These are phyloP conservation scores for Cassiopea xamachana DNA, from an alignment of 30 jellyfish, hydroid and myxozoan genomes.

Conservation along the genomic window DNA sequence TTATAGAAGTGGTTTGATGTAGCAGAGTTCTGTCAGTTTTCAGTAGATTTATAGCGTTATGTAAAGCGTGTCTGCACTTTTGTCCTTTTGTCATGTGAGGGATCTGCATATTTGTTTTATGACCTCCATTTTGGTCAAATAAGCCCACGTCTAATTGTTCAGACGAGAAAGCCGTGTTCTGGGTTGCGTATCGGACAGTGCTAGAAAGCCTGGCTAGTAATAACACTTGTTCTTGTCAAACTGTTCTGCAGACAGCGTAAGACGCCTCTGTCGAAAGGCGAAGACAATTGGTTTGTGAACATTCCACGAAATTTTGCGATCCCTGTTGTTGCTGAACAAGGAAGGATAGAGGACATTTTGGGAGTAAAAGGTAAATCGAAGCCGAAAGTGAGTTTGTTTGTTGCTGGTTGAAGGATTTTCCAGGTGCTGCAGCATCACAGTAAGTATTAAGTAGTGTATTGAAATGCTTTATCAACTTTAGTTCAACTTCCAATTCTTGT, in stretches of 20 bases:
- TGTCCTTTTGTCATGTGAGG: conserved; percentile 3
- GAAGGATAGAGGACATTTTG: neutral
- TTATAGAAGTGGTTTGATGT: neutral
- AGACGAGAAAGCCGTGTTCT: neutral
- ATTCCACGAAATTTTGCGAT: neutral
- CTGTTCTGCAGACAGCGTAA: conserved; percentile 1
- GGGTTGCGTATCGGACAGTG: neutral
- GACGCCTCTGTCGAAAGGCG: neutral
- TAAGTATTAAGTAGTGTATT: no score
- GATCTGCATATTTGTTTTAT: neutral
- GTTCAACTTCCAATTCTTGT: no score
- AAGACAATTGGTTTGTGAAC: neutral
- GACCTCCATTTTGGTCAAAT: neutral
- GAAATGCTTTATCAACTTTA: no score
- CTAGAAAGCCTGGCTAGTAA: neutral
- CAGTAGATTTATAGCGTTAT: neutral
- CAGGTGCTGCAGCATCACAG: no score
- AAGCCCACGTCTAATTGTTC: neutral
- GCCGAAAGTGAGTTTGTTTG: no score
- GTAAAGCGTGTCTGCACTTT: neutral
- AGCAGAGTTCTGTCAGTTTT: neutral
- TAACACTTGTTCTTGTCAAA: neutral
- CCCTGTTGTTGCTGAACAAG: neutral
- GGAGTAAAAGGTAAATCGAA: neutral
- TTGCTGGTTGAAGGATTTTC: no score